Percentiles rank a stretch among this genome's conserved stretches.
These are phyloP conservation scores for Spodoptera frugiperda DNA, from an alignment of 1,140 invertebrate genomes.

Conservation along the genomic window DNA sequence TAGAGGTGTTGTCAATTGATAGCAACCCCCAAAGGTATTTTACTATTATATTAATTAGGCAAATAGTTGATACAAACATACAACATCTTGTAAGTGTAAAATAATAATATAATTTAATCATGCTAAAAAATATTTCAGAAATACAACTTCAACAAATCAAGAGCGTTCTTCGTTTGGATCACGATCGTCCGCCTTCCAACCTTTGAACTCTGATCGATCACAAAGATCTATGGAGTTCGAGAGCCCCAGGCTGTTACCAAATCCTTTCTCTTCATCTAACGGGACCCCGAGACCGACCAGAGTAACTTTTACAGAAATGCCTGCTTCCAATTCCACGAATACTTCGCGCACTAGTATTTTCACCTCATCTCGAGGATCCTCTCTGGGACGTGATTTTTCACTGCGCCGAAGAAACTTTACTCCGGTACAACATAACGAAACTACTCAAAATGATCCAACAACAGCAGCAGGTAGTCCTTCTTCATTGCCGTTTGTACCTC, in stretches of 20 bases:
- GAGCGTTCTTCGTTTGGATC: constrained; percentile 71
- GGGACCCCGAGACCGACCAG: constrained; percentile 53
- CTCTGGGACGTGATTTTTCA: constrained; percentile 56
- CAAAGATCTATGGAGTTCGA: constrained; percentile 67
- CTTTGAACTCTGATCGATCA: constrained; percentile 66
- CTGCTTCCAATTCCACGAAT: constrained; percentile 56
- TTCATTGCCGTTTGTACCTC: not conserved
- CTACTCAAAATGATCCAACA: not conserved
- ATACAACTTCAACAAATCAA: constrained; percentile 56
- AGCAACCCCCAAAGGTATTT: constrained; percentile 64
- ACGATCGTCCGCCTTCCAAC: constrained; percentile 78
- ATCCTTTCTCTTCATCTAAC: constrained; percentile 74
- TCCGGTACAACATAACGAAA: constrained; percentile 38
- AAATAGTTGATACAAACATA: too few relatives aligned
- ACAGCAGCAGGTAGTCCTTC: constrained; percentile 3
- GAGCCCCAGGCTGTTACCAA: constrained; percentile 71
- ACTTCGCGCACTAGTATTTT: constrained; percentile 76
- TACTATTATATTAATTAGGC: too few relatives aligned
- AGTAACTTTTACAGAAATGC: constrained; percentile 56
- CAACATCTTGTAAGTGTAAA: too few relatives aligned
- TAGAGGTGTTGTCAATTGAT: constrained; percentile 74
- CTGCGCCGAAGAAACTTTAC: constrained; percentile 58
- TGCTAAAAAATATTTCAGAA: constrained; percentile 55
- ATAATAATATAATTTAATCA: too few relatives aligned
- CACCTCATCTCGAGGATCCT: constrained; percentile 63